Conservation (phyloP, 2,888 invertebrate species). For the Dromius quadrimaculatus region DNA sequence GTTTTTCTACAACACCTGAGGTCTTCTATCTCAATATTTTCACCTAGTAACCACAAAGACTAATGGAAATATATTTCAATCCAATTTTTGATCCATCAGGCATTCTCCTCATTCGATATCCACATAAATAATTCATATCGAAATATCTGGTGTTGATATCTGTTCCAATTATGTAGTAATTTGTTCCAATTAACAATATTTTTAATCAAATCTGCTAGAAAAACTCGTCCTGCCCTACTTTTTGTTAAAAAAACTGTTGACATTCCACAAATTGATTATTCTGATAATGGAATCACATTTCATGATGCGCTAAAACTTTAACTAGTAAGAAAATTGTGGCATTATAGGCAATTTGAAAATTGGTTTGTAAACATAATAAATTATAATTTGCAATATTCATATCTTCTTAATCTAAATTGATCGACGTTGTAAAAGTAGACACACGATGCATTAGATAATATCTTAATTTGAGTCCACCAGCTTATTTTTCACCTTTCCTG, state of each 20-base stretch:
- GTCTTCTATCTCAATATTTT: no score
- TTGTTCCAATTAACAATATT: background rate
- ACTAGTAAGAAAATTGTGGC: background rate
- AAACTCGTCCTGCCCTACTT: background rate
- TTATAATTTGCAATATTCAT: conserved; percentile 41
- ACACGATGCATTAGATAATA: conserved; percentile 21
- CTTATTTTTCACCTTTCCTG: conserved; percentile 3
- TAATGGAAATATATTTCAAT: no score
- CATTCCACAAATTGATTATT: conserved; percentile 34
- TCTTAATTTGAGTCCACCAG: conserved; percentile 8
- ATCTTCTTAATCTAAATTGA: conserved; percentile 39
- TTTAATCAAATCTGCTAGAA: background rate
- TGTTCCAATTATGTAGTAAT: no score
- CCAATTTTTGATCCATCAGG: no score
- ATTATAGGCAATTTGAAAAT: conserved; percentile 24
- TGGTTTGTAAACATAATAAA: conserved; percentile 37
- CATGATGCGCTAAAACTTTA: background rate
- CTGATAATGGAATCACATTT: conserved; percentile 18
- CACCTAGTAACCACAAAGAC: no score
- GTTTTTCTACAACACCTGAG: no score
- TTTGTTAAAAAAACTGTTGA: background rate
- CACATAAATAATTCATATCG: no score
- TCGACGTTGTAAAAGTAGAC: conserved; percentile 22
- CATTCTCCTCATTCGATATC: no score
- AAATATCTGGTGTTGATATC: no score